Percentiles rank a stretch among this genome's conserved stretches.
Conservation (phyloP, 2,113 vertebrate species). For the Donacobius atricapilla region DNA sequence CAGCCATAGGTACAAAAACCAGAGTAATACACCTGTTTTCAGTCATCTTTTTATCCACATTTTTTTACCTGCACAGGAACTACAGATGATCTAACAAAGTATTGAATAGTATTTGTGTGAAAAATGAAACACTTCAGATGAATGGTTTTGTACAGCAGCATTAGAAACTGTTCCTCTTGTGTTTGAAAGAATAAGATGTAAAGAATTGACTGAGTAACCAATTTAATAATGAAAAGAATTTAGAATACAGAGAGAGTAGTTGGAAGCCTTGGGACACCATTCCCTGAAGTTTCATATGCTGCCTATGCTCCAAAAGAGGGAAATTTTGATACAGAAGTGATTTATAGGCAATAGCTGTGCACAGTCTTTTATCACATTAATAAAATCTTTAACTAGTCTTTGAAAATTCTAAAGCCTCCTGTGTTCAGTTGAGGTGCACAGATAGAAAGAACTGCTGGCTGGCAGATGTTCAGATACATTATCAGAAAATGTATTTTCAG, state of each 20-base stretch:
- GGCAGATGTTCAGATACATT: conserved; percentile 49
- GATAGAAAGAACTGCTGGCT: conserved; percentile 26
- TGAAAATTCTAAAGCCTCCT: conserved; percentile 21
- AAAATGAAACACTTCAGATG: conserved; percentile 25
- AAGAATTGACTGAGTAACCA: conserved; percentile 63
- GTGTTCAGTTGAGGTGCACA: background rate
- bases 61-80: background rate
- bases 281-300: conserved; percentile 27
- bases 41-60: fast-evolving
- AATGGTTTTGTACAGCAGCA: background rate
- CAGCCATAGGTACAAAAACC: background rate
- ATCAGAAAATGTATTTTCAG: conserved; percentile 64
- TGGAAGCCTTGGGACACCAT: conserved; percentile 28
- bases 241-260: conserved; percentile 49
- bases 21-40: background rate
- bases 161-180: conserved; percentile 51
- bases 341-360: conserved; percentile 59
- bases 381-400: conserved; percentile 55
- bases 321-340: conserved; percentile 38
- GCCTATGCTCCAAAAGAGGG: conserved; percentile 14
- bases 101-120: background rate
- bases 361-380: conserved; percentile 53
- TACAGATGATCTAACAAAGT: background rate
- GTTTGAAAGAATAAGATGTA: conserved; percentile 39
- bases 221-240: conserved; percentile 66